Evolutionary conservation across 1,140 invertebrate genomes (phyloP), one percentile per base, ranked within the genome.

Genomic region (Drosophila orena): DNA sequence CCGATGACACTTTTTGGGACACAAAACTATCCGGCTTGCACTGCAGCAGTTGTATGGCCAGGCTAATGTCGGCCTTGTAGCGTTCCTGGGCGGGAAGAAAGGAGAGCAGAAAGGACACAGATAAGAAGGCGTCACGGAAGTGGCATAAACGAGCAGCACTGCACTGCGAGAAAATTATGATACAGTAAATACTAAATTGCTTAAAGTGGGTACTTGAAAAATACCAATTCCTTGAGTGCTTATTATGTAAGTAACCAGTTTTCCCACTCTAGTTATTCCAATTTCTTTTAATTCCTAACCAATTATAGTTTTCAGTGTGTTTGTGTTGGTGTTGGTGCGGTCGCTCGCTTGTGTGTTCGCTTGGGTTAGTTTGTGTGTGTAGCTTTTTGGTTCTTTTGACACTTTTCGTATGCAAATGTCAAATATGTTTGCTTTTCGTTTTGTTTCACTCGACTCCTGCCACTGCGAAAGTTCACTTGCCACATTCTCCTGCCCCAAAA

Each of bases 11-110:
- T 93, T 97, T 97, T 86, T 98, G 98, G 50, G 97, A 95, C 59
- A 98, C 96, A 95, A 98, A 99, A 93, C 97, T 97, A 56, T 97
- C 97, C 73, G 98, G 98, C 92, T 98, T 98, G 92, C 97, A 98
- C 90, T 99, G 98, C 24, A 99, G 93, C 72, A 99, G 93, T 93
- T 98, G 97, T 75, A 98, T 98, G 52, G 98, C 98, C 92, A 98
- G 93, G 93, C 97, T 98, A 84, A 98, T 97, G 93, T 99, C 98
- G 93, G 96, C 97, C 93, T 97, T 96, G 93, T 98, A 98, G 80
- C 97, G 95, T 91, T 98, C 97, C 98, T 98, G 93, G 30, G 94
- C 94, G 91, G 90, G 78, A 91, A 81, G 79, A 49, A 17, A 46
- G 49, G 15, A 64, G 78, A 90, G 88, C 60, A 65, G 27, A 68